These are phyloP conservation scores for Melikaiella ostensackeni DNA, from an alignment of 2,888 invertebrate genomes.

Conservation along the genomic window DNA sequence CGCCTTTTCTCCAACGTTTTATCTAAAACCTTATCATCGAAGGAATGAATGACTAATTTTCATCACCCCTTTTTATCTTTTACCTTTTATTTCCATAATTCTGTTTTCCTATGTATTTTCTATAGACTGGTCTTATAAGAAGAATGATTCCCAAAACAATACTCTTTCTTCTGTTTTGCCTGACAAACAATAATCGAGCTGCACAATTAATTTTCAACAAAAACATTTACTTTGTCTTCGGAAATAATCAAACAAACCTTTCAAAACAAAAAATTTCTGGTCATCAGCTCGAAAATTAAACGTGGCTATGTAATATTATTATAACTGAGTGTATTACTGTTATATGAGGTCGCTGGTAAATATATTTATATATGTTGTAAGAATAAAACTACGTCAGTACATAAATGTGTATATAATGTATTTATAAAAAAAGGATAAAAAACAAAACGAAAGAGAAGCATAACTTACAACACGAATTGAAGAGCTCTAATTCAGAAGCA, in stretches of 20 bases:
- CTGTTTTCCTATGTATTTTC: background rate
- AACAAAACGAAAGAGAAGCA: background rate
- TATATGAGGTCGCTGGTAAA: constrained; percentile 57
- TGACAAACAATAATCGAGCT: constrained; percentile 42
- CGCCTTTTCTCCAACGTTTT: background rate
- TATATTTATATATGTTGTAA: constrained; percentile 59
- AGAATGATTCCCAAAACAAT: background rate
- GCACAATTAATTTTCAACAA: constrained; percentile 46
- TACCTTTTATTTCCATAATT: background rate
- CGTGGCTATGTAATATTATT: constrained; percentile 22
- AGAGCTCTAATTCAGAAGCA: background rate
- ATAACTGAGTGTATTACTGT: constrained; percentile 54
- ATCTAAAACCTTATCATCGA: background rate
- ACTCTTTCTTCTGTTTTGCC: background rate
- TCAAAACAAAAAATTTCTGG: constrained; percentile 2
- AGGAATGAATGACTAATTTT: background rate
- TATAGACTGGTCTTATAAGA: background rate
- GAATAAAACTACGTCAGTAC: constrained; percentile 55
- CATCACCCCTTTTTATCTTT: background rate
- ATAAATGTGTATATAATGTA: constrained; percentile 45
- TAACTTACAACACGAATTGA: background rate
- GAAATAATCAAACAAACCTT: background rate
- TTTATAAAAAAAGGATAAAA: background rate
- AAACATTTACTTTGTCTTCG: background rate
- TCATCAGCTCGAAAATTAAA: background rate